Evolutionary conservation across 2,797 vertebrate genomes (phyloP), one percentile per base, ranked within the genome.

Genomic region (Sebastes vulpes): DNA sequence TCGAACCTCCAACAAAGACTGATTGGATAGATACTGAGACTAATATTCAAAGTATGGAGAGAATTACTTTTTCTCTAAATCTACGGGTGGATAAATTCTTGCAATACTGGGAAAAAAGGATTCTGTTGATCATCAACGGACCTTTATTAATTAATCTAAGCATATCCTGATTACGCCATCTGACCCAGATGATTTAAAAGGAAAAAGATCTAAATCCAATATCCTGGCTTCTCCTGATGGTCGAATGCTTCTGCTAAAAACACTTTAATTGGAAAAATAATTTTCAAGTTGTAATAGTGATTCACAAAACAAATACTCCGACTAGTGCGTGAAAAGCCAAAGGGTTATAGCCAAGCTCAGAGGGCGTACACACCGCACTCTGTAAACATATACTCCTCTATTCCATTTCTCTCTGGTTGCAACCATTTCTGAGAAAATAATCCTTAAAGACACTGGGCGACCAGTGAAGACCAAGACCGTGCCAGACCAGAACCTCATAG

Each of bases 401-500:
- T 68, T 85, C 29, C 29, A 54, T 84, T 85, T 86, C 69, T 69
- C 77, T 83, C 46, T 57, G 78, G 59, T 72, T 32, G 20, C 53
- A 81, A 76, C 66, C 46, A 38, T 81, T 86, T 81, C 56, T 74
- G 56, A 83, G 73, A 84, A 90, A 91, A 87, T 77, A 79, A 83
- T 74, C 65, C 64, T 85, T 67, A 54, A 38, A 83, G 71, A 74
- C 70, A 72, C 31, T 63, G 65, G 72, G 79, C 57, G 81, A 79
- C 73, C 82, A 78, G 70, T 21, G 68, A 29, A 78, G 71, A 67
- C 48, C 53, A 25, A 66, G 56, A 71, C 25, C 12, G 67, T 80
- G 87, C 92, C 90, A 94, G 88, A 93, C 93, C 90, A 90, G 66
- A 91, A 90, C 81, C 85, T 84, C 72, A 65, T 6, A 86, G 56